phyloP scores from a whole-genome alignment of 2,113 vertebrate genomes.

The Daphoenositta chrysoptera region DNA sequence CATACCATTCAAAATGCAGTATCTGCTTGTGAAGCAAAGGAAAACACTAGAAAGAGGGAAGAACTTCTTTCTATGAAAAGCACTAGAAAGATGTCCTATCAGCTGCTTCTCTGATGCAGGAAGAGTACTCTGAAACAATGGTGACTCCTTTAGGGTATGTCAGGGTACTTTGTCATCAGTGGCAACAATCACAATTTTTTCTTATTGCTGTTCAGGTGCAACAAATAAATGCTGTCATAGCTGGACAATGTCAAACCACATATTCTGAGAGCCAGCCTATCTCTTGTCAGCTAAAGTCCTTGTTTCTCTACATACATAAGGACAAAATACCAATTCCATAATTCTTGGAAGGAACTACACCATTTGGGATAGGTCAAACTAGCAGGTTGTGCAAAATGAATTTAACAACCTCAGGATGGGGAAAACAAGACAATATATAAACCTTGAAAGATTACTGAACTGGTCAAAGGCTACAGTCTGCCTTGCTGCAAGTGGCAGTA shows the following conservation, averaged over 20 bases:
- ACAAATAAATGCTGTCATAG: background rate
- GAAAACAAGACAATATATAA: background rate
- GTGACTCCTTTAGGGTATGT: background rate
- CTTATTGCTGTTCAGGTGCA: background rate
- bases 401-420: background rate
- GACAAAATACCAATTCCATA: background rate
- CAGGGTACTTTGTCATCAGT: background rate
- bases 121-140: background rate
- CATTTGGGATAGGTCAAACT: background rate
- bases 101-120: background rate
- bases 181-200: background rate
- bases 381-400: background rate
- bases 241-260: background rate
- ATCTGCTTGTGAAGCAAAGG: background rate
- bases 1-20: background rate
- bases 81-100: background rate
- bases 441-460: background rate
- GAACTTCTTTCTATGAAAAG: too few species aligned
- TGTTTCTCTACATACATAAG: background rate
- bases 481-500: background rate
- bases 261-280: background rate
- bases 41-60: background rate
- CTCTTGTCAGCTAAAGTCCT: background rate
- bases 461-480: background rate
- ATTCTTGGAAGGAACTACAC: background rate